Evolutionary conservation across 2,113 vertebrate genomes (phyloP), one percentile per base, ranked within the genome.

Genomic region (Rhineura floridana): DNA sequence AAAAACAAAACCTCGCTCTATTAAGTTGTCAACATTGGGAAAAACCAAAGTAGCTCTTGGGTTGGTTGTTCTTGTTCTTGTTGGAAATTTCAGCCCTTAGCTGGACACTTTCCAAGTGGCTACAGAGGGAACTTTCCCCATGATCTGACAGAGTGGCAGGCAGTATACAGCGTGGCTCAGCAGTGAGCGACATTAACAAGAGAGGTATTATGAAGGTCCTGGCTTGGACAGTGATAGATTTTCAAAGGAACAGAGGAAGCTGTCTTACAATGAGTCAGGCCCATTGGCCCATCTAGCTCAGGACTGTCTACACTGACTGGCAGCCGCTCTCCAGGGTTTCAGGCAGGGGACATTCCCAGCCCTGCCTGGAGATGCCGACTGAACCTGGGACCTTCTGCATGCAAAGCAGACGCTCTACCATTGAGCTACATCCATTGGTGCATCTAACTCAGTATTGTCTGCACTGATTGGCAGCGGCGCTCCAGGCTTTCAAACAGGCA

Each of bases 121-220:
- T 84, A 72, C 85, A 59, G 91, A 46, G 6, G 48, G 65, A 12
- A 65, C 78, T 67, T 80, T 50, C 67, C 30, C 23, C n/a, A 17
- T 44, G 8, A 62, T 50, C 36, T 42, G 6, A 42, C 36, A 81
- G 36, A 86, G 90, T 82, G 84, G 86, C 78, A 86, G 90, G 83
- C 52, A 42, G 2, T 28, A 65, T 78, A 2, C 4, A 28, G 42
- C 6, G 5, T 19, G 62, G 52, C 5, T 75, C 39, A 67, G 23
- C 42, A 67, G 33, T 1, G 39, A 44, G 73, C 28, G 12, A 69
- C 28, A 33, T 62, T 12, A 69, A 33, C 10, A 76, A 44, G 19
- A 73, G 72, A 73, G 19, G 8, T 19, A 44, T 23, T 28, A 73
- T 39, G 19, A 73, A 44, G 72, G 1, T 44, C 36, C 42, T 73